phyloP scores from a whole-genome alignment of 2,113 vertebrate species.

The mouse (Mus musculus) region GRCm39 chr2:166660001-166660500 shows the following conservation, averaged over 20 bases:
- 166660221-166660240: slow-evolving; percentile 66
- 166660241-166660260: slow-evolving; percentile 61
- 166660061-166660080: not conserved
- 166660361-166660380: slow-evolving; percentile 59
- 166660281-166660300: slow-evolving; percentile 52
- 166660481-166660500: not conserved
- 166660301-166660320: not conserved
- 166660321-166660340: slow-evolving; percentile 60
- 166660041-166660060: not conserved
- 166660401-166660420: slow-evolving; percentile 40
- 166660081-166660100: slow-evolving; percentile 17
- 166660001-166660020: not conserved
- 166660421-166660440: slow-evolving; percentile 7
- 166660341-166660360: slow-evolving; percentile 59
- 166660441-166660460: not conserved
- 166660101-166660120: slow-evolving; percentile 54
- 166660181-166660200: slow-evolving; percentile 74
- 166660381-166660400: slow-evolving; percentile 46
- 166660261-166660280: slow-evolving; percentile 73
- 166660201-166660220: slow-evolving; percentile 41
- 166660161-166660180: not conserved
- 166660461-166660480: not conserved
- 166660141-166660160: slow-evolving; percentile 57
- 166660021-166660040: not conserved
- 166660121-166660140: slow-evolving; percentile 64